Evolutionary conservation across 2,113 vertebrate species (phyloP).

Genomic region (Mastomys natalensis): DNA sequence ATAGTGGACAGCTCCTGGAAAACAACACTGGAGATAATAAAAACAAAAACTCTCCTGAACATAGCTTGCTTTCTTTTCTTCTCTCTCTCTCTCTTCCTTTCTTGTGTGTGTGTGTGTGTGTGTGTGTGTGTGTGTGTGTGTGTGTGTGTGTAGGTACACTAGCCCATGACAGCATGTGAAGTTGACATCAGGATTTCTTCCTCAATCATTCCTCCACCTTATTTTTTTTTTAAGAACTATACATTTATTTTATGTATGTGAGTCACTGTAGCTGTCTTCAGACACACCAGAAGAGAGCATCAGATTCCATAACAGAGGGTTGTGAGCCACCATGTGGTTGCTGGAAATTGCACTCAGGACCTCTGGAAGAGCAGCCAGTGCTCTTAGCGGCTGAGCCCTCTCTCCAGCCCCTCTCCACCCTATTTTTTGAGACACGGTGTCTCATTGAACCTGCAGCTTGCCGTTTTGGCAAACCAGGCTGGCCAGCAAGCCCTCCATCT

Average conservation of each 20-base stretch:
- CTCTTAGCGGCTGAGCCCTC: too few species aligned
- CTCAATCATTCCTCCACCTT: not conserved
- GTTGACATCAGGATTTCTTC: not conserved
- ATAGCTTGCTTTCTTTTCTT: not conserved
- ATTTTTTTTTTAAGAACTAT: too few species aligned
- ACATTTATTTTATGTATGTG: too few species aligned
- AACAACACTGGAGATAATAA: not conserved
- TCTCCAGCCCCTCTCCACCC: not conserved
- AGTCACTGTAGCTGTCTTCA: too few species aligned
- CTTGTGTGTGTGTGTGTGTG: not conserved
- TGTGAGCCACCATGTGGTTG: too few species aligned
- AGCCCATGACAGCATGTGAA: not conserved
- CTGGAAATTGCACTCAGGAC: too few species aligned
- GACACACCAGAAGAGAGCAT: too few species aligned
- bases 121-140: not conserved
- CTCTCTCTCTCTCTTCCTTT: not conserved
- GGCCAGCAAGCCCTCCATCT: not conserved
- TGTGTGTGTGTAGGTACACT: not conserved
- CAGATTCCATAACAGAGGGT: too few species aligned
- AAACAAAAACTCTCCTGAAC: not conserved
- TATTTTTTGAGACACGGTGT: not conserved
- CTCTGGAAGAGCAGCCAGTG: too few species aligned
- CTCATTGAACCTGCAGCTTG: not conserved
- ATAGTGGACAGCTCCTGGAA: not conserved
- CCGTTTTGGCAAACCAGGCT: not conserved